These are phyloP conservation scores for Acyrthosiphon pisum DNA, from an alignment of 1,140 invertebrate species.

Conservation along the genomic window DNA sequence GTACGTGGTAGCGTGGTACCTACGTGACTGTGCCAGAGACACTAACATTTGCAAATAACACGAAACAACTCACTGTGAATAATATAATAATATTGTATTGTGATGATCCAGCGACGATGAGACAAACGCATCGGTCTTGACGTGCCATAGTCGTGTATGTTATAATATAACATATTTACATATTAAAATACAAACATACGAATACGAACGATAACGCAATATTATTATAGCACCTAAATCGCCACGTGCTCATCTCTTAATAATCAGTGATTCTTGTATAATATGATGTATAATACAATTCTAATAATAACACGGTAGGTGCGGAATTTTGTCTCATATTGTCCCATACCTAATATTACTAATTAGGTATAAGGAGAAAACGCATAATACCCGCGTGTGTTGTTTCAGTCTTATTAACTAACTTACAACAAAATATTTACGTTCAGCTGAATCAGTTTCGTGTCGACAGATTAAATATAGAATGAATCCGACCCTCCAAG, in stretches of 20 bases:
- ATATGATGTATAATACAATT: no score
- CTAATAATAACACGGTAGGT: no score
- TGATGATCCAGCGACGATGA: not conserved
- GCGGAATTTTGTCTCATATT: not conserved
- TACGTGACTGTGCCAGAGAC: not conserved
- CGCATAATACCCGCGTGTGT: no score
- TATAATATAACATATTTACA: not conserved
- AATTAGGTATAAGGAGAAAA: not conserved
- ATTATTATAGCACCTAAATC: not conserved
- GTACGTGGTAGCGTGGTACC: not conserved
- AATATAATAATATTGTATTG: not conserved
- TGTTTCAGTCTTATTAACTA: not conserved
- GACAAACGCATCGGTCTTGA: not conserved
- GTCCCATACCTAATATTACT: not conserved
- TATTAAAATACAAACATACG: not conserved
- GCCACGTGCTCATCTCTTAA: not conserved
- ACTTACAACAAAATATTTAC: not conserved
- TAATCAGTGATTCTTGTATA: not conserved
- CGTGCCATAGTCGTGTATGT: not conserved
- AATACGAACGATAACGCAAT: not conserved
- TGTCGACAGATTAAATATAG: not conserved
- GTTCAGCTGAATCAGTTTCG: not conserved
- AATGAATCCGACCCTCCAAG: not conserved
- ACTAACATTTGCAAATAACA: not conserved
- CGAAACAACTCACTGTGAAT: not conserved